Evolutionary conservation across 2,888 invertebrate species (phyloP).

Genomic region (Rhagonycha lutea): DNA sequence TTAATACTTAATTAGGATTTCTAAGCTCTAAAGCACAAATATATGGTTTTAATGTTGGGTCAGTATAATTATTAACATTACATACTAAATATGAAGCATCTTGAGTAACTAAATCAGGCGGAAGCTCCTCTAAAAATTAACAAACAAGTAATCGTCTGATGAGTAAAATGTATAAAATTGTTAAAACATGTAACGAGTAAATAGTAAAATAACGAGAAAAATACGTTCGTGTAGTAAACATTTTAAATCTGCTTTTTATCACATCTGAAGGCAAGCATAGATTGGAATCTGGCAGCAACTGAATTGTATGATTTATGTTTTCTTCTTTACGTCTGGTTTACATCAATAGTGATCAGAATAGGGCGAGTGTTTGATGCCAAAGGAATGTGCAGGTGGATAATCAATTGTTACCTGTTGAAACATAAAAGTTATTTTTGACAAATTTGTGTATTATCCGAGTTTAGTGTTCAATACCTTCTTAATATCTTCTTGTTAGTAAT

Average conservation of each 20-base stretch:
- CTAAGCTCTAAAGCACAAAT: neutral
- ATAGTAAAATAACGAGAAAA: conserved; percentile 10
- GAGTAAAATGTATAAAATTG: conserved; percentile 21
- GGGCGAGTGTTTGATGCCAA: conserved; percentile 87
- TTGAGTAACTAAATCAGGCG: neutral
- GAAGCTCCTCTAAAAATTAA: neutral
- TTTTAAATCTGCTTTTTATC: conserved; percentile 9
- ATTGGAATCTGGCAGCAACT: neutral
- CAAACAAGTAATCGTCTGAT: neutral
- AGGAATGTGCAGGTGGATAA: conserved; percentile 71
- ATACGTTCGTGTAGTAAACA: neutral
- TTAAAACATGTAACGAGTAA: conserved; percentile 11
- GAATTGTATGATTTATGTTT: neutral
- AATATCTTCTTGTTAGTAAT: neutral
- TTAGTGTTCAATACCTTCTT: too few relatives aligned
- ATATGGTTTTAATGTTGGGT: neutral
- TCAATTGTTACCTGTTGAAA: conserved; percentile 65
- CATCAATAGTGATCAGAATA: conserved; percentile 59
- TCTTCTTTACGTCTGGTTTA: neutral
- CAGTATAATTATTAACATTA: neutral
- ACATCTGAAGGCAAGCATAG: conserved; percentile 9
- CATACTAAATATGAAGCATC: neutral
- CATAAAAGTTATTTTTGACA: conserved; percentile 10
- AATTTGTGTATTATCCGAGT: too few relatives aligned
- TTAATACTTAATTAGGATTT: neutral